These are phyloP conservation scores for Enteromius unitaeniatus DNA, from an alignment of 2,797 vertebrate species.

Conservation along the genomic window DNA sequence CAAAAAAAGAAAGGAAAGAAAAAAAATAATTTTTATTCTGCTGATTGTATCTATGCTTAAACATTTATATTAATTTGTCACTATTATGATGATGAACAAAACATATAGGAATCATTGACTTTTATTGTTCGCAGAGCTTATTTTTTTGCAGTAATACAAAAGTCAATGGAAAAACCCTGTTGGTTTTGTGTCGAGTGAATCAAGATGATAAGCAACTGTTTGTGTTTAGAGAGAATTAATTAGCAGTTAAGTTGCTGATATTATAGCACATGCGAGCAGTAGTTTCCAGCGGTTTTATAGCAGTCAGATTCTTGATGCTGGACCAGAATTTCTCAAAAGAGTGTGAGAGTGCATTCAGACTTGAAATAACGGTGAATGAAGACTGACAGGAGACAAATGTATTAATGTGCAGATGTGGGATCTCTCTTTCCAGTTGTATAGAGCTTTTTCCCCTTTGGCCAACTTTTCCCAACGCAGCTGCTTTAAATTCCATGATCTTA, in stretches of 20 bases:
- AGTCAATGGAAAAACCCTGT: neutral
- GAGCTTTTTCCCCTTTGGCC: neutral
- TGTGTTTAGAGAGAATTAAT: neutral
- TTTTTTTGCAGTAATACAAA: neutral
- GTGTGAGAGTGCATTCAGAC: neutral
- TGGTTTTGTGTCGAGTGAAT: neutral
- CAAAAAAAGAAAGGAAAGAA: too few species aligned
- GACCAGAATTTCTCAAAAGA: conserved; percentile 1
- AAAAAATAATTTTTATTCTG: too few species aligned
- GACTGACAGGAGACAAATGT: conserved; percentile 14
- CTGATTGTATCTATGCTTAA: too few species aligned
- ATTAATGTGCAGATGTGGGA: neutral
- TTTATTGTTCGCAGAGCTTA: neutral
- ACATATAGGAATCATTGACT: neutral
- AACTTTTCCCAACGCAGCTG: conserved; percentile 5
- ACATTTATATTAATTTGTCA: too few species aligned
- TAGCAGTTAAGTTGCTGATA: neutral
- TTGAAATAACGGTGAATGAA: conserved; percentile 5
- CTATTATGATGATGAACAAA: too few species aligned
- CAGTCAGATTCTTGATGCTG: neutral
- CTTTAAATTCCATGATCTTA: conserved; percentile 21
- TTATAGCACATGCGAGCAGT: neutral
- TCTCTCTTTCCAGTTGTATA: neutral
- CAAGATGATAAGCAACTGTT: neutral
- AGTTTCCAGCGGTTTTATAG: conserved; percentile 9